These are phyloP conservation scores for Oreochromis tanganicae DNA, from an alignment of 2,113 vertebrate species.

Conservation along the genomic window DNA sequence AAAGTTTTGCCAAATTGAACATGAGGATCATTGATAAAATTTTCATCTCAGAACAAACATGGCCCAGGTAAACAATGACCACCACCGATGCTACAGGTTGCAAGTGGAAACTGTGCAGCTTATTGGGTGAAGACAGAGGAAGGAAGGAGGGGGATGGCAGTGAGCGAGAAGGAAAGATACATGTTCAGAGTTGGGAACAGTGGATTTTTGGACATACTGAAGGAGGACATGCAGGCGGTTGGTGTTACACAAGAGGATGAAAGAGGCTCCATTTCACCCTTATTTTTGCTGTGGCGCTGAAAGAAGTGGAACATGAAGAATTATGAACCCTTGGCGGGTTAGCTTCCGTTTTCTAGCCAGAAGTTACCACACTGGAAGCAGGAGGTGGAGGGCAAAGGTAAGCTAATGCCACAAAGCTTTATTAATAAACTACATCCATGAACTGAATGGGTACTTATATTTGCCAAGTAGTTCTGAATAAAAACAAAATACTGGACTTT, in stretches of 20 bases:
- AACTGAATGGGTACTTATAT: not conserved
- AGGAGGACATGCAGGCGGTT: not conserved
- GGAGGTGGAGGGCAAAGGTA: rapidly evolving
- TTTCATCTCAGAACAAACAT: not conserved
- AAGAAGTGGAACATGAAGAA: not conserved
- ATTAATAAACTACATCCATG: not conserved
- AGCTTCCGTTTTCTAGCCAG: not conserved
- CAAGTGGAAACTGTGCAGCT: not conserved
- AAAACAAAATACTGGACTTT: not conserved
- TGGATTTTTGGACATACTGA: not conserved
- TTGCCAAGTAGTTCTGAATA: not conserved
- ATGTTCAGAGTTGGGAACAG: not conserved
- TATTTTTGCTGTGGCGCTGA: too few species aligned
- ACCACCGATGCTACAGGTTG: not conserved
- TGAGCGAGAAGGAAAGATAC: not conserved
- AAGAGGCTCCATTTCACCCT: not conserved
- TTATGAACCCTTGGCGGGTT: not conserved
- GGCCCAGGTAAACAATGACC: not conserved
- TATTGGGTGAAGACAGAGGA: not conserved
- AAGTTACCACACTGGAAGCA: not conserved
- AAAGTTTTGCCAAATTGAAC: not conserved
- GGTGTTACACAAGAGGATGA: not conserved
- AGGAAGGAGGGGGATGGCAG: not conserved
- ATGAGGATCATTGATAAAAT: not conserved
- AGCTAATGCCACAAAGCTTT: not conserved